Evolutionary conservation across 2,797 vertebrate species (phyloP), one percentile per base, ranked within the genome.

Genomic region (Clarias pachynema): DNA sequence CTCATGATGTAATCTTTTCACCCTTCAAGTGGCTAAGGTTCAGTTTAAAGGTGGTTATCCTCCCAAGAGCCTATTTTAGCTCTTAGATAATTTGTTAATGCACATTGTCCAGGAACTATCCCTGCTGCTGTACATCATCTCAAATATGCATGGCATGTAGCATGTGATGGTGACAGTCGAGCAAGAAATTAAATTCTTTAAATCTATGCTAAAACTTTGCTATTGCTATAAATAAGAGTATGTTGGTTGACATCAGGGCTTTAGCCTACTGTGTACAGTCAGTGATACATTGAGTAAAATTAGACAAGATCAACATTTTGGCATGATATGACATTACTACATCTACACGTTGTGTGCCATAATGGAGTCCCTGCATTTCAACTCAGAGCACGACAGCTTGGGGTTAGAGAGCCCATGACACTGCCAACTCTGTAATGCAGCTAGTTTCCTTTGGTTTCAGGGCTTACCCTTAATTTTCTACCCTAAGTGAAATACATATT

Each of bases 11-110:
- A 94, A 95, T 94, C 93, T 92, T 93, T 91, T 93, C 94, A 89
- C 93, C 91, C 93, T 91, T 79, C 87, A 89, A 91, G 92, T 92
- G 91, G 91, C 89, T 90, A 82, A 93, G 87, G 88, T 78, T 78
- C 89, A 86, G 87, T 89, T 91, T 93, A 91, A 94, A 93, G 93
- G 93, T 93, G 91, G 92, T 95, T 95, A 94, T 95, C 94, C 93
- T 81, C 90, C 88, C 89, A 81, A 83, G 89, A 91, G 91, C 92
- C 53, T 95, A 92, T 93, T 94, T 94, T 94, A 94, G 93, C 92
- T 37, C 29, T 84, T 82, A 94, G 94, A 94, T 95, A 93, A 94
- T 92, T 94, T 75, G 8, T 84, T 86, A 87, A 86, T 92, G 91
- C 90, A 92, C 87, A 91, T 88, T 91, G 86, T 89, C 90, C 93